Conservation (phyloP, 1,140 invertebrate species). For the Eupeodes corollae region DNA sequence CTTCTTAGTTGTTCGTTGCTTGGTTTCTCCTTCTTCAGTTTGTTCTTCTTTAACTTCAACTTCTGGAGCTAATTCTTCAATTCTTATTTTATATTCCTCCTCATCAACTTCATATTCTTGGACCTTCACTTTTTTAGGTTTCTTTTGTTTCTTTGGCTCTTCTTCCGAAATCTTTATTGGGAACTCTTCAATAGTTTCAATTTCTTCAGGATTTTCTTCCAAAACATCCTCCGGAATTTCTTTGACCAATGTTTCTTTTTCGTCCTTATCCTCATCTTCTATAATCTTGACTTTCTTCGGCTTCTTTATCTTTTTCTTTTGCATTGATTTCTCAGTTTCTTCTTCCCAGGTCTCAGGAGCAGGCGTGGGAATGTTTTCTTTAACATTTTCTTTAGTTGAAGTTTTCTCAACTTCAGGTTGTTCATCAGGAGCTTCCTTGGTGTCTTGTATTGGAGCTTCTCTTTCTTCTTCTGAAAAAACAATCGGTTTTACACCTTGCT, state of each 20-base stretch:
- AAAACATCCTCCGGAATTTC: too few relatives aligned
- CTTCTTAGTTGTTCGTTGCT: constrained; percentile 35
- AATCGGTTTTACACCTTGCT: constrained; percentile 3
- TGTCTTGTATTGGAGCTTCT: background rate
- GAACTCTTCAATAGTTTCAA: constrained; percentile 39
- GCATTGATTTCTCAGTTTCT: constrained; percentile 17
- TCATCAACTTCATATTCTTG: constrained; percentile 26
- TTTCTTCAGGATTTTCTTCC: constrained; percentile 22
- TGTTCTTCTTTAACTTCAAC: constrained; percentile 6
- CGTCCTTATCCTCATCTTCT: too few relatives aligned
- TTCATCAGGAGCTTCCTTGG: background rate
- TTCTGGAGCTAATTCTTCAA: constrained; percentile 16
- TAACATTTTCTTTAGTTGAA: constrained; percentile 1
- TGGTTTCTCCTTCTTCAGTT: constrained; percentile 9
- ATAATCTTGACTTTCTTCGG: too few relatives aligned
- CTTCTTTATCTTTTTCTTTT: constrained; percentile 20
- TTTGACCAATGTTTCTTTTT: too few relatives aligned
- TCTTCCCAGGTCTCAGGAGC: constrained; percentile 10
- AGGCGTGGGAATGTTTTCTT: constrained; percentile 17
- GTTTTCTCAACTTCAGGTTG: too few relatives aligned
- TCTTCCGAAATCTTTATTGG: constrained; percentile 44
- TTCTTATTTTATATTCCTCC: constrained; percentile 20
- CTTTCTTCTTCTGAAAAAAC: constrained; percentile 9
- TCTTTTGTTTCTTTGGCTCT: too few relatives aligned
- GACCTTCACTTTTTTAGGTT: constrained; percentile 22